A percentile compares a stretch with the other conserved stretches of the same genome.
phyloP scores from a whole-genome alignment of 2,113 vertebrate species.

The Oreochromis tanganicae region DNA sequence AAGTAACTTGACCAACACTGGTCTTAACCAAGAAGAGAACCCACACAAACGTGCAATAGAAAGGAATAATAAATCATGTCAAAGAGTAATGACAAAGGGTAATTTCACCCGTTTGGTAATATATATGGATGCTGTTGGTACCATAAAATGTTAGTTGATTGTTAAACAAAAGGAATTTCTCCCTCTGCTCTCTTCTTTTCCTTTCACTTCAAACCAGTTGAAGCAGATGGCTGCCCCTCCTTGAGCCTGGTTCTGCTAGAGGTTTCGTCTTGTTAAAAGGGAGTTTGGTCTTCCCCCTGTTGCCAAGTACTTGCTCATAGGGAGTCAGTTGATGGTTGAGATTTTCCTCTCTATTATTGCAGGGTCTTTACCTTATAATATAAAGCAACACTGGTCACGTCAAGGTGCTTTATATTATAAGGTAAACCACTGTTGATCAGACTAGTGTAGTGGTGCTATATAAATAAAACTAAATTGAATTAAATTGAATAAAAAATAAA shows the following conservation, averaged over 20 bases:
- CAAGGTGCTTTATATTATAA: too few species aligned
- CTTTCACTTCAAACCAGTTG: not conserved
- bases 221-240: not conserved
- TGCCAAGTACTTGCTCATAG: not conserved
- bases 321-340: not conserved
- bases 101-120: not conserved
- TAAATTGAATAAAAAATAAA: not conserved
- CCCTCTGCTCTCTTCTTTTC: not conserved
- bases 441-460: not conserved
- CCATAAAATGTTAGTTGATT: not conserved
- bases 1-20: not conserved
- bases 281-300: fast-evolving
- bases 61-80: not conserved
- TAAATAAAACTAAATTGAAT: not conserved
- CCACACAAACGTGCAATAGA: not conserved
- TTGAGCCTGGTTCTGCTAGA: not conserved
- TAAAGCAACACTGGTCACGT: not conserved
- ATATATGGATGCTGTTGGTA: not conserved
- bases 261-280: not conserved
- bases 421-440: not conserved
- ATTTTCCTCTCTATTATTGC: not conserved
- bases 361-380: not conserved
- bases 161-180: not conserved
- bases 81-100: not conserved
- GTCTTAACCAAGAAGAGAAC: not conserved